Base-by-base conservation (phyloP, 2,888 invertebrate genomes). In the Meteorus cinctellus region DNA sequence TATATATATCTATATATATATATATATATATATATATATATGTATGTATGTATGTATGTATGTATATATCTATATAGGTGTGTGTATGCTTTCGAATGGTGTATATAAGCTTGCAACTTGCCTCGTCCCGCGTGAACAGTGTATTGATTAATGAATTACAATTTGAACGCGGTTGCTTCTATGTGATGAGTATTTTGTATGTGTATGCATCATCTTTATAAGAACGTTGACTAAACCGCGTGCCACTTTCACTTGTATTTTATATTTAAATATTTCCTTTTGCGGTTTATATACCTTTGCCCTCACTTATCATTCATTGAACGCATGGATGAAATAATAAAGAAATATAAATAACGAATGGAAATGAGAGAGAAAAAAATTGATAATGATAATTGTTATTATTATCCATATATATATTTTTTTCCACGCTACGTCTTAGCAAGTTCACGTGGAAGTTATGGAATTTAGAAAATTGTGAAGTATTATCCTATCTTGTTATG, bases 1-100 rank as follows among this genome's bases (percentile, higher is more conserved):
- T 4, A 8, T 34, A 0, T 34, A 34, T 34, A 34, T 34, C n/a
- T n/a, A n/a, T n/a, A n/a, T n/a, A n/a, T 59, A 63, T 55, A 65
- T 51, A 63, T 51, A 51, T 48, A 27, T 63, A 55, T 70, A 51
- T 10, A 59, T 59, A 60, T 41, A 62, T 12, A 41, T 5, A 71
- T 60, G 71, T 71, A 60, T 71, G 71, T 71, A 60, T 48, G 67
- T 27, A 67, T 34, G 6, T 34, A 6, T 34, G 34, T 34, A 34
- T 6, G 6, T 34, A 6, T 34, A 4, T 4, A 8, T 34, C 5
- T 34, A 34, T 34, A 34, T 34, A 34, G 8, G 8, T 4, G 34
- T 34, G n/a, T n/a, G 8, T 14, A 48, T 48, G 19, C 55, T 19
- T 19, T 55, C 55, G 55, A 55, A 55, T 19, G 8, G 19, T 55